phyloP scores from a whole-genome alignment of 1,140 invertebrate genomes.

The Colletes latitarsis region DNA sequence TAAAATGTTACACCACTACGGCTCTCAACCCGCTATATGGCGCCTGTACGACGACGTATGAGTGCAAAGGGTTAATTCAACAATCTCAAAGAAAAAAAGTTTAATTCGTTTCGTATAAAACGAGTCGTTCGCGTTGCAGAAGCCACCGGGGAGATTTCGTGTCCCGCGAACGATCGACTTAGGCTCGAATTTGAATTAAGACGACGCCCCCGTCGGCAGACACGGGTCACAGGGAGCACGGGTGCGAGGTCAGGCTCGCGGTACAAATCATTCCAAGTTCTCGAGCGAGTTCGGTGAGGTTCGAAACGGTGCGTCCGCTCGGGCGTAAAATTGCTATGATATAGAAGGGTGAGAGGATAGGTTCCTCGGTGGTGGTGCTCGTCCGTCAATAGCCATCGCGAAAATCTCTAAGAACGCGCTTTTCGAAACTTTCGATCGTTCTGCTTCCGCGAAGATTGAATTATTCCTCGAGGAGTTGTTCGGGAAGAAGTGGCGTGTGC shows the following conservation, averaged over 20 bases:
- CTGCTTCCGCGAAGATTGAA: conserved; percentile 69
- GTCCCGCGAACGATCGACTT: background rate
- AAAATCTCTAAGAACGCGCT: conserved; percentile 64
- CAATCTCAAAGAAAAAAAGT: too few relatives aligned
- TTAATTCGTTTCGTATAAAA: too few relatives aligned
- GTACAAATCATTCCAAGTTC: conserved; percentile 77
- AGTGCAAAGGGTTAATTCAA: too few relatives aligned
- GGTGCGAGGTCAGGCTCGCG: conserved; percentile 51
- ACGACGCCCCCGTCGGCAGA: conserved; percentile 23
- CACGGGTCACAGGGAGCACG: background rate
- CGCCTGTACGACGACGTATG: too few relatives aligned
- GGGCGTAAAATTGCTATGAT: conserved; percentile 78
- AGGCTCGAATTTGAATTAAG: conserved; percentile 64
- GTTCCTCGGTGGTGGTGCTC: conserved; percentile 21
- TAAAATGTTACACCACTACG: too few relatives aligned
- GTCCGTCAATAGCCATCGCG: conserved; percentile 51
- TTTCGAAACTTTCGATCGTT: conserved; percentile 70
- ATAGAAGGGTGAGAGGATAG: conserved; percentile 60
- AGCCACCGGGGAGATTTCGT: too few relatives aligned
- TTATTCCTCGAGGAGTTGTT: conserved; percentile 73
- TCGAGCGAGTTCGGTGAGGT: conserved; percentile 69
- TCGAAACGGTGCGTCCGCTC: conserved; percentile 67
- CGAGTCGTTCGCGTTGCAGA: too few relatives aligned
- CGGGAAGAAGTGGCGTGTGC: conserved; percentile 48
- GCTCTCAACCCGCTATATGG: too few relatives aligned